Evolutionary conservation across 2,888 invertebrate genomes (phyloP).

Genomic region (Sphaerophoria taeniata): DNA sequence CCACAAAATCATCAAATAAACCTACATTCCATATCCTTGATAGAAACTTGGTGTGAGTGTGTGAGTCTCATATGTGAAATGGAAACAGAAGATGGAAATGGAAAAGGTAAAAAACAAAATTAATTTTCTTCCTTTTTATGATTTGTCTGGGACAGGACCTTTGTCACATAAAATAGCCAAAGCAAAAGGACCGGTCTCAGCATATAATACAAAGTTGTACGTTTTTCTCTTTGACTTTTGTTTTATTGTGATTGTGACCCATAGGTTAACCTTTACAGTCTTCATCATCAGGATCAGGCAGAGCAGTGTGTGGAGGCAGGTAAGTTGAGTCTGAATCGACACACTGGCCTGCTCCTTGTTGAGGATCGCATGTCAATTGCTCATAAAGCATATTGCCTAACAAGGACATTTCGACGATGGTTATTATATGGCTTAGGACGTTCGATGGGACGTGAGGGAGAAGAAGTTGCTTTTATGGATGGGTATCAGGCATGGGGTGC

Average conservation of each 20-base stretch:
- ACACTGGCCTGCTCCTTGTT: constrained; percentile 48
- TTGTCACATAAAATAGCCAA: constrained; percentile 45
- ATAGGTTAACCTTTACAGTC: background rate
- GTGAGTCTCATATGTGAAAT: background rate
- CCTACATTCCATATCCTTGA: background rate
- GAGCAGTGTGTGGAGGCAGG: background rate
- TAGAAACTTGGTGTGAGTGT: background rate
- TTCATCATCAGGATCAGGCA: background rate
- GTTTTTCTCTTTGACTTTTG: constrained; percentile 50
- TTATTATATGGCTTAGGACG: constrained; percentile 44
- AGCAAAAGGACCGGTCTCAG: background rate
- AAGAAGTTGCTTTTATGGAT: constrained; percentile 38
- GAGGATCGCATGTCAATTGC: constrained; percentile 71
- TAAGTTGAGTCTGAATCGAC: constrained; percentile 17
- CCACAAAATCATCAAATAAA: constrained; percentile 33
- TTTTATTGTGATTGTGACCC: constrained; percentile 54
- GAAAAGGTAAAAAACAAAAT: constrained; percentile 38
- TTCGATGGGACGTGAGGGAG: constrained; percentile 33
- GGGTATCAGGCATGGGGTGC: constrained; percentile 25
- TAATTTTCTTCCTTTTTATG: constrained; percentile 74
- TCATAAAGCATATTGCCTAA: constrained; percentile 71
- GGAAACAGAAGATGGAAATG: background rate
- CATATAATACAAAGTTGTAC: constrained; percentile 44
- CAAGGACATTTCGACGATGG: constrained; percentile 69
- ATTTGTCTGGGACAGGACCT: constrained; percentile 70